These are phyloP conservation scores for mouse (Mus musculus) DNA, from an alignment of 2,113 vertebrate genomes.

Conservation along the genomic window GRCm39 chr6:125450001-125450500, in stretches of 20 bases:
- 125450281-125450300: background rate
- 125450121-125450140: no score
- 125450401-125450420: background rate
- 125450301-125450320: background rate
- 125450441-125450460: background rate
- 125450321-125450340: background rate
- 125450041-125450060: background rate
- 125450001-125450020: no score
- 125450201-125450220: no score
- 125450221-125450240: no score
- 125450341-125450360: fast-evolving
- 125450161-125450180: no score
- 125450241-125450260: no score
- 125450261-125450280: no score
- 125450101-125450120: background rate
- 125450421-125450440: background rate
- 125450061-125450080: background rate
- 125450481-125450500: conserved; percentile 22
- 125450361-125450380: background rate
- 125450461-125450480: background rate
- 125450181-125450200: no score
- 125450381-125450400: background rate
- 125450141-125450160: no score
- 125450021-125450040: background rate
- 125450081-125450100: background rate